Conservation (phyloP, 2,113 vertebrate genomes). For the Channa maculata region DNA sequence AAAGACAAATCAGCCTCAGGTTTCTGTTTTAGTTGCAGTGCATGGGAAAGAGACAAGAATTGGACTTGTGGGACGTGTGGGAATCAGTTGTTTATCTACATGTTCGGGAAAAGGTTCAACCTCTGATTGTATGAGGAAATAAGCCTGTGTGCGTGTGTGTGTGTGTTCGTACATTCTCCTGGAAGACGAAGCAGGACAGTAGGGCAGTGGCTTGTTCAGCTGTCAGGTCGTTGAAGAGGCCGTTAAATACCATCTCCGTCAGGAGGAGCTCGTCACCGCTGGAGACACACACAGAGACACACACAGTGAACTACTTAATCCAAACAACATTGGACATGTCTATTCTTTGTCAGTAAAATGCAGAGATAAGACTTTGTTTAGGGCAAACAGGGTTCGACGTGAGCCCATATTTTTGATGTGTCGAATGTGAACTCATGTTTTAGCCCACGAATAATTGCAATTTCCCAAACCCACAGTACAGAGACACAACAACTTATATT, state of each 20-base stretch:
- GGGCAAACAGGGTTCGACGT: no score
- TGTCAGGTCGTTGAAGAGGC: slow-evolving; percentile 96
- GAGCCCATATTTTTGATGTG: no score
- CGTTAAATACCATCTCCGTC: slow-evolving; percentile 98
- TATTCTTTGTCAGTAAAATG: neutral
- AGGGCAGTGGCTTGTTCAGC: slow-evolving; percentile 93
- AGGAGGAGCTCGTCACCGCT: slow-evolving; percentile 96
- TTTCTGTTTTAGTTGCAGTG: slow-evolving; percentile 45
- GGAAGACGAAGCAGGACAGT: slow-evolving; percentile 98
- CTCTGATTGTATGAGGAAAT: slow-evolving; percentile 8
- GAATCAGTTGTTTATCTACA: slow-evolving; percentile 13
- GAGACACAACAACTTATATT: no score
- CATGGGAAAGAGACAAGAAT: slow-evolving; percentile 9
- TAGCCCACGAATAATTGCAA: neutral
- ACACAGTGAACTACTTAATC: neutral
- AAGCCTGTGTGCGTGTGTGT: slow-evolving; percentile 7
- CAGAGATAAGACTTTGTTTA: no score
- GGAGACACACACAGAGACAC: slow-evolving; percentile 4
- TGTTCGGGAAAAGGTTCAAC: neutral
- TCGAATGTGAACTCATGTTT: neutral
- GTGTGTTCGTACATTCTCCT: slow-evolving; percentile 91
- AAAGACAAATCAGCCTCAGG: slow-evolving; percentile 38
- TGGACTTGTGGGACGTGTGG: neutral
- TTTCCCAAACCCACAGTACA: no score
- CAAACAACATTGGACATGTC: neutral